phyloP scores from a whole-genome alignment of 2,888 invertebrate genomes.

The Leucoma salicis region DNA sequence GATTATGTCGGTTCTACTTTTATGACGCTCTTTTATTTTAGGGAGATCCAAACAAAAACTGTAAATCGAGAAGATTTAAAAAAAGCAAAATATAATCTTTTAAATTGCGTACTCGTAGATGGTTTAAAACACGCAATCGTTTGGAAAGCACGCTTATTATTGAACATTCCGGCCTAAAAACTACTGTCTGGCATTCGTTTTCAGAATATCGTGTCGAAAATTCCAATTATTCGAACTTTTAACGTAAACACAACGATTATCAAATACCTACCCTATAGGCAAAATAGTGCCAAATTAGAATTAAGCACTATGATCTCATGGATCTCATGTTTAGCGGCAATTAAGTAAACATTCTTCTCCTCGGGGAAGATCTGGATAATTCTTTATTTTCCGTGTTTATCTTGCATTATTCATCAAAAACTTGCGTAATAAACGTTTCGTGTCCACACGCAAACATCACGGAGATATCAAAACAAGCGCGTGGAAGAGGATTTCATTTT shows the following conservation, averaged over 20 bases:
- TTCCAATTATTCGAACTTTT: constrained; percentile 14
- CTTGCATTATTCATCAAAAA: constrained; percentile 33
- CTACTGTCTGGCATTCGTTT: constrained; percentile 8
- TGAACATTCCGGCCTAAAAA: constrained; percentile 1
- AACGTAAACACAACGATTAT: constrained; percentile 23
- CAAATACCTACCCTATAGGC: constrained; percentile 21
- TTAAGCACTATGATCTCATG: constrained; percentile 26
- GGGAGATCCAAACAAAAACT: not conserved
- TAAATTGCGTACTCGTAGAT: not conserved
- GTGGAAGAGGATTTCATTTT: not conserved
- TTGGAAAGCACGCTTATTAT: constrained; percentile 3
- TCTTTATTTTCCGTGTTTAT: constrained; percentile 30
- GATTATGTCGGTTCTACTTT: not conserved
- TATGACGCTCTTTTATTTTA: not conserved
- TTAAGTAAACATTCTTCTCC: constrained; percentile 27
- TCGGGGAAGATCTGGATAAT: constrained; percentile 17
- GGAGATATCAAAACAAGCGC: constrained; percentile 21
- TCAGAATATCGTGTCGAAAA: constrained; percentile 10
- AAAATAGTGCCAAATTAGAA: constrained; percentile 19
- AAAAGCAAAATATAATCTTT: not conserved
- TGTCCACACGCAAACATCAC: constrained; percentile 28
- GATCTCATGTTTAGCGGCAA: constrained; percentile 29
- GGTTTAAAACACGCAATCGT: not conserved
- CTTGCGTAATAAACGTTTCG: constrained; percentile 33
- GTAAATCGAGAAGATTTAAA: not conserved